Evolutionary conservation across 2,113 vertebrate genomes (phyloP).

Genomic region (Mus pahari): DNA sequence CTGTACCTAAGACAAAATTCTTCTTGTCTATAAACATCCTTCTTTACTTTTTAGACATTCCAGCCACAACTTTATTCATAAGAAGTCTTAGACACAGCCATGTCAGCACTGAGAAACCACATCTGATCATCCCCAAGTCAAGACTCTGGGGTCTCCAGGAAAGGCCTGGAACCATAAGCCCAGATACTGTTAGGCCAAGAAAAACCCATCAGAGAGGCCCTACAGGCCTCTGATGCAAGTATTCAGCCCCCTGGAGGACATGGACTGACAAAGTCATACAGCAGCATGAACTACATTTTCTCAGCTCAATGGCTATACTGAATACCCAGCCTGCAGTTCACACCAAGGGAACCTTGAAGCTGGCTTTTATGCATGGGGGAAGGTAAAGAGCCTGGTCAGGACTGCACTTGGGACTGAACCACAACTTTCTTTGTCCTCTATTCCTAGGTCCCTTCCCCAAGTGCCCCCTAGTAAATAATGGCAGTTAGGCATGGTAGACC

Average conservation of each 20-base stretch:
- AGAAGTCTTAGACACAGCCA: background rate
- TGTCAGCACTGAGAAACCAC: background rate
- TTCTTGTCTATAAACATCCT: background rate
- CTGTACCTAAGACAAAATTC: background rate
- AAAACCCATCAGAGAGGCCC: background rate
- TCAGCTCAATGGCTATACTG: background rate
- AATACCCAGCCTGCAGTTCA: background rate
- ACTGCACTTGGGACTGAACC: background rate
- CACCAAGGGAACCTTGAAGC: background rate
- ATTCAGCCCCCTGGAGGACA: background rate
- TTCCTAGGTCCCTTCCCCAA: background rate
- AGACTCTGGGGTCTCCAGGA: background rate
- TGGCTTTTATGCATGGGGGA: background rate
- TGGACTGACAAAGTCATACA: too few relatives aligned
- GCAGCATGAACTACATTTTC: background rate
- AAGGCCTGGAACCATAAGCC: background rate
- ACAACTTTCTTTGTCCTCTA: background rate
- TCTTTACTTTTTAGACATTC: background rate
- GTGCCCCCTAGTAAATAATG: background rate
- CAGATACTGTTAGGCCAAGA: background rate
- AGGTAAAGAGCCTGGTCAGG: too few relatives aligned
- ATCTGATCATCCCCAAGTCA: background rate
- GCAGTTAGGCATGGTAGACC: background rate
- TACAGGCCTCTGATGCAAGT: background rate
- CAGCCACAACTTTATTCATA: background rate